Percentiles rank a stretch among this genome's conserved stretches.
Evolutionary conservation across 2,113 vertebrate genomes (phyloP).

Genomic region (Notiomystis cincta): DNA sequence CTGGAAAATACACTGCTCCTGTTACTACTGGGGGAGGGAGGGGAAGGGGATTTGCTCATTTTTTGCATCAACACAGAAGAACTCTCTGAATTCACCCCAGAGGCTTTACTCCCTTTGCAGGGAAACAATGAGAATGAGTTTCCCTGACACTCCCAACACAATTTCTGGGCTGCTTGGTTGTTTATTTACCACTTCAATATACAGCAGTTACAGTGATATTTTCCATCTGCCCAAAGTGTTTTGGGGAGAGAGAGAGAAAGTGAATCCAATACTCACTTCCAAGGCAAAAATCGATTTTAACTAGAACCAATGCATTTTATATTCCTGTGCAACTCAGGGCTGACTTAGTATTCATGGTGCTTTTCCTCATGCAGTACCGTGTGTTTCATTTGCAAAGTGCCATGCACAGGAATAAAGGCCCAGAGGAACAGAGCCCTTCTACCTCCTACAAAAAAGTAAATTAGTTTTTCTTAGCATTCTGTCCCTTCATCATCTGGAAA

Average conservation of each 20-base stretch:
- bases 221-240: slow-evolving; percentile 49
- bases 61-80: background rate
- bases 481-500: slow-evolving; percentile 4
- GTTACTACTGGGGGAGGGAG: background rate
- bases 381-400: slow-evolving; percentile 26
- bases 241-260: background rate
- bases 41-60: background rate
- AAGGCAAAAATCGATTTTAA: slow-evolving; percentile 65
- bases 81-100: slow-evolving; percentile 3
- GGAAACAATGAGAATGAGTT: slow-evolving; percentile 14
- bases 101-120: background rate
- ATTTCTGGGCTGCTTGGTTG: background rate
- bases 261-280: slow-evolving; percentile 65
- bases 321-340: slow-evolving; percentile 7
- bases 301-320: slow-evolving; percentile 56
- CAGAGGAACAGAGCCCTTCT: background rate
- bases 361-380: slow-evolving; percentile 15
- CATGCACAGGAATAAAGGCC: background rate
- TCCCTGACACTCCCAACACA: background rate
- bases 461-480: slow-evolving; percentile 3
- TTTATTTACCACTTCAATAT: slow-evolving; percentile 47
- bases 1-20: background rate
- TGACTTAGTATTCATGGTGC: slow-evolving; percentile 57
- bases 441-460: slow-evolving; percentile 15
- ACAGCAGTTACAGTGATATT: slow-evolving; percentile 15